Percentiles rank a stretch among this genome's conserved stretches.
These are phyloP conservation scores for Myrmecobius fasciatus DNA, from an alignment of 2,113 vertebrate genomes.

Conservation along the genomic window DNA sequence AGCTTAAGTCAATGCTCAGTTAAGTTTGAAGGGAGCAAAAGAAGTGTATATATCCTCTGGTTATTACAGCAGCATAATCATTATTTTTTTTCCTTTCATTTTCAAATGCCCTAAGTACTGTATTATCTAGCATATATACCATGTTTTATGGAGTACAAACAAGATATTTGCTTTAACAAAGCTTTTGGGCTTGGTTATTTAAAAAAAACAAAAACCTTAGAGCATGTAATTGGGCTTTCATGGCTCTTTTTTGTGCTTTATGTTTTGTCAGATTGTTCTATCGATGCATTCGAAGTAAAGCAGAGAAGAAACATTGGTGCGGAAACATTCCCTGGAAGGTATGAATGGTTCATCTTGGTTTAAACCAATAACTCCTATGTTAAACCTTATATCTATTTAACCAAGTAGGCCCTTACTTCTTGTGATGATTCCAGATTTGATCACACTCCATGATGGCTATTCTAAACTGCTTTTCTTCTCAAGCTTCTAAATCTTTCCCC, in stretches of 20 bases:
- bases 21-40: not conserved
- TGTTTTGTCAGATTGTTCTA: slow-evolving; percentile 89
- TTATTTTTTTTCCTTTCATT: slow-evolving; percentile 1
- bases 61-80: not conserved
- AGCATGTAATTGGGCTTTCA: slow-evolving; percentile 13
- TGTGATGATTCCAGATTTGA: not conserved
- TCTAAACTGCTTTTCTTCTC: not conserved
- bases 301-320: slow-evolving; percentile 90
- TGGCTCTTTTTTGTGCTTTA: slow-evolving; percentile 58
- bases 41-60: not conserved
- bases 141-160: not conserved
- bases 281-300: slow-evolving; percentile 88
- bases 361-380: too few species aligned
- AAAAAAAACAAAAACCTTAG: not conserved
- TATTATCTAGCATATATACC: not conserved
- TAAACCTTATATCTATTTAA: not conserved
- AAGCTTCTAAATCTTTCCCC: not conserved
- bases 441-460: not conserved
- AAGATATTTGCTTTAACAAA: not conserved
- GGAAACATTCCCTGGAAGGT: slow-evolving; percentile 91
- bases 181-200: not conserved
- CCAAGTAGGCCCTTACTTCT: not conserved
- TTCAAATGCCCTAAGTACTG: not conserved
- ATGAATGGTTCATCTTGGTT: slow-evolving; percentile 67
- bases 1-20: not conserved